These are phyloP conservation scores for Octodonta nipae DNA, from an alignment of 2,888 invertebrate genomes.

Conservation along the genomic window DNA sequence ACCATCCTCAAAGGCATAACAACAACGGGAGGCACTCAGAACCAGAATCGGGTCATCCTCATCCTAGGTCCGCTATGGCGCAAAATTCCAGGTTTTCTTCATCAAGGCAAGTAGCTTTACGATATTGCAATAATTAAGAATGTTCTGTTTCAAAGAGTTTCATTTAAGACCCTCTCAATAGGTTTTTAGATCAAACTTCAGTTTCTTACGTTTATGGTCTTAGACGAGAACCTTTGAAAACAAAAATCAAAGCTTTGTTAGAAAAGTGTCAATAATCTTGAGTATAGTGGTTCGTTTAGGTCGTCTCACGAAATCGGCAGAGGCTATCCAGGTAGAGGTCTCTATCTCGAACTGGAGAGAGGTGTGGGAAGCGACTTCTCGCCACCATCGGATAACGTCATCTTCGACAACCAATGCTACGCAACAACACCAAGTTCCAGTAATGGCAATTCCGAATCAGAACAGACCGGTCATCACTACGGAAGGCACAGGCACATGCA, in stretches of 20 bases:
- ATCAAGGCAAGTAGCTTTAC: conserved; percentile 46
- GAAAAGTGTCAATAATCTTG: too few species aligned
- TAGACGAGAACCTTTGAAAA: too few species aligned
- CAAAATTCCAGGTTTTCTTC: conserved; percentile 53
- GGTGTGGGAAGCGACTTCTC: conserved; percentile 50
- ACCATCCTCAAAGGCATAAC: conserved; percentile 45
- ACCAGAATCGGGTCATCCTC: conserved; percentile 39
- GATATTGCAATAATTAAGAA: too few species aligned
- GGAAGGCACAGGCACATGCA: conserved; percentile 50
- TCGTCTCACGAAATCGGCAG: conserved; percentile 61
- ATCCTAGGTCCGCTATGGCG: conserved; percentile 44
- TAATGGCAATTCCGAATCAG: conserved; percentile 82
- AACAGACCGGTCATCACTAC: conserved; percentile 51
- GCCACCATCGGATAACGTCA: conserved; percentile 83
- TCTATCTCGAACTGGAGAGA: conserved; percentile 69
- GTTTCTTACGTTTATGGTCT: too few species aligned
- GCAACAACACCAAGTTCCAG: conserved; percentile 89
- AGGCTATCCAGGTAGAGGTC: conserved; percentile 56
- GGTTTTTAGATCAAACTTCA: too few species aligned
- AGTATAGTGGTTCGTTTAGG: conserved; percentile 33
- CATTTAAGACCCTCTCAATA: too few species aligned
- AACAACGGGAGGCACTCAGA: conserved; percentile 38
- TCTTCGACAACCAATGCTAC: conserved; percentile 91
- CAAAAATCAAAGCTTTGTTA: too few species aligned
- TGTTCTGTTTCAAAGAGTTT: too few species aligned